phyloP scores from a whole-genome alignment of 1,140 invertebrate genomes.

The Thalassaphorura encarpata region DNA sequence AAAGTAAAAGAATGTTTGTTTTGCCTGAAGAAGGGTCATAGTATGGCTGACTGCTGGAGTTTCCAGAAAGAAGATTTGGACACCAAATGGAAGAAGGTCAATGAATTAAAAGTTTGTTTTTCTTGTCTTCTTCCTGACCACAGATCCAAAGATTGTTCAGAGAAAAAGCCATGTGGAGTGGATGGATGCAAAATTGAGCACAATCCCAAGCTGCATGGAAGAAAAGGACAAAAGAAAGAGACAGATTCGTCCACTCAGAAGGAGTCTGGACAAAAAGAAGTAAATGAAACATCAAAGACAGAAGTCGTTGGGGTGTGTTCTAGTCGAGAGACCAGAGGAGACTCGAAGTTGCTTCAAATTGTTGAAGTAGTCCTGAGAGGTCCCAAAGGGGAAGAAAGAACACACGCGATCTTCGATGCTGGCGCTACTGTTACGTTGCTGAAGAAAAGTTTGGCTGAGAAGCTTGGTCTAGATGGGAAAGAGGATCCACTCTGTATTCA shows the following conservation, averaged over 20 bases:
- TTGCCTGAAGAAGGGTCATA: not conserved
- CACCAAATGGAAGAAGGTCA: not conserved
- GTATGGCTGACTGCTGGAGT: not conserved
- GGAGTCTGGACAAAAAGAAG: too few species aligned
- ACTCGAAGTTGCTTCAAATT: not conserved
- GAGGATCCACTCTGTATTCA: not conserved
- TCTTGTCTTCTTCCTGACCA: not conserved
- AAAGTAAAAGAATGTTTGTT: not conserved
- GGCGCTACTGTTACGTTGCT: slow-evolving; percentile 1
- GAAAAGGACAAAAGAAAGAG: too few species aligned
- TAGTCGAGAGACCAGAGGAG: not conserved
- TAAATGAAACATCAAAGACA: not conserved
- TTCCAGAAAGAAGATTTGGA: not conserved
- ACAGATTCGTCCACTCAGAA: too few species aligned
- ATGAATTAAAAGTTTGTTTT: not conserved
- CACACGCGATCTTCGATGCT: slow-evolving; percentile 9
- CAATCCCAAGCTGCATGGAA: not conserved
- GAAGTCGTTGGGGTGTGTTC: not conserved
- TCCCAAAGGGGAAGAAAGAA: not conserved
- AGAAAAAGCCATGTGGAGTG: not conserved
- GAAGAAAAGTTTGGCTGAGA: not conserved
- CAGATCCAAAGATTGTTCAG: not conserved
- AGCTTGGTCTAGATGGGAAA: not conserved
- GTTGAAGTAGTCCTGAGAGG: slow-evolving; percentile 3
- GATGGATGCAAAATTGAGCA: not conserved